Conservation (phyloP, 2,888 invertebrate genomes). For the Automeris io region DNA sequence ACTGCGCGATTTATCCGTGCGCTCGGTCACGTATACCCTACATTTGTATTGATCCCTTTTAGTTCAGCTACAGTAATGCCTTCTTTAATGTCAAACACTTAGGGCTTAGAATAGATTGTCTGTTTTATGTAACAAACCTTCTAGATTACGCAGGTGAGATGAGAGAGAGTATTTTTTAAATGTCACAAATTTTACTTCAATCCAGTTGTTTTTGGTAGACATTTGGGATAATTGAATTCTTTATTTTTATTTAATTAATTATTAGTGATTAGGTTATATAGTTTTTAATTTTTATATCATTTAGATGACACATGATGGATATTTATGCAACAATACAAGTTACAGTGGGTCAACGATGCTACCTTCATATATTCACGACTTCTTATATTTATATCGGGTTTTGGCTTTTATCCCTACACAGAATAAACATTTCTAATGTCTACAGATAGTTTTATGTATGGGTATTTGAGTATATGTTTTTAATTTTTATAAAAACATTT, state of each 20-base stretch:
- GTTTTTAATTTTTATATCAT: too few relatives aligned
- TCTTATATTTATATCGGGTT: too few relatives aligned
- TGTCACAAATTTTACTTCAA: neutral
- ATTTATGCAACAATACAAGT: too few relatives aligned
- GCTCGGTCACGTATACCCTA: neutral
- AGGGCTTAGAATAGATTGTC: neutral
- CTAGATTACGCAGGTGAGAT: neutral
- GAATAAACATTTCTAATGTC: too few relatives aligned
- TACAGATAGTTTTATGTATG: too few relatives aligned
- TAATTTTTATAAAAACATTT: too few relatives aligned
- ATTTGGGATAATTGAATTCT: neutral
- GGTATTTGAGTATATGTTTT: too few relatives aligned
- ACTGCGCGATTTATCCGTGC: neutral
- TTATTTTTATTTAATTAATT: neutral
- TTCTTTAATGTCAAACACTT: neutral
- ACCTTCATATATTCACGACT: too few relatives aligned
- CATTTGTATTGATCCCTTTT: neutral
- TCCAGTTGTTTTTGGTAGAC: neutral
- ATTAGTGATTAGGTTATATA: too few relatives aligned
- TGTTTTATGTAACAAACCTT: neutral
- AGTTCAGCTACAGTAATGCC: neutral
- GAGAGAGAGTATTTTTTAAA: neutral
- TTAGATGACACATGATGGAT: too few relatives aligned
- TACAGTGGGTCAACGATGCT: neutral
- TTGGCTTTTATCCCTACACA: too few relatives aligned